These are phyloP conservation scores for Drosophila ambigua DNA, from an alignment of 1,140 invertebrate species.

Conservation along the genomic window DNA sequence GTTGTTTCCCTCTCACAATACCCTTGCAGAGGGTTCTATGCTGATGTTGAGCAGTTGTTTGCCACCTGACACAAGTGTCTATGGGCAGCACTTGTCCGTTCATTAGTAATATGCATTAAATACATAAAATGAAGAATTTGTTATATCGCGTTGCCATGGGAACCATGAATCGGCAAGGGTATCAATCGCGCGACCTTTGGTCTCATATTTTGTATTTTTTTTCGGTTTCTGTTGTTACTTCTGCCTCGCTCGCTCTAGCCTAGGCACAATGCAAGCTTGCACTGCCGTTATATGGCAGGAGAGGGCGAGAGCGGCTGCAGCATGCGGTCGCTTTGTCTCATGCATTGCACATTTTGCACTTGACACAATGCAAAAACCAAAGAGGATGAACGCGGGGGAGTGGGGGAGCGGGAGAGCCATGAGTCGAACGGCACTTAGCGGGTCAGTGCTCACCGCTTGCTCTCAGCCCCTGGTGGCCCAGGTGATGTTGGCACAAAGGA, in stretches of 20 bases:
- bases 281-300: neutral
- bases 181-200: neutral
- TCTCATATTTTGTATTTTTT: too few relatives aligned
- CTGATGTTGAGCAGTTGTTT: too few relatives aligned
- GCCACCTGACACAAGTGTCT: too few relatives aligned
- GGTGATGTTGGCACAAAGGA: constrained; percentile 59
- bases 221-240: neutral
- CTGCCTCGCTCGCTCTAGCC: constrained; percentile 22
- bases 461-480: neutral
- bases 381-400: neutral
- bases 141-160: too few relatives aligned
- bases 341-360: constrained; percentile 78
- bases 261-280: constrained; percentile 58
- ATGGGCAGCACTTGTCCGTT: too few relatives aligned
- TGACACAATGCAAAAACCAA: constrained; percentile 58
- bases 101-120: too few relatives aligned
- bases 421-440: constrained; percentile 69
- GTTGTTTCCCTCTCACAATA: constrained; percentile 22
- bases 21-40: neutral
- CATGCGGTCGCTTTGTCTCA: constrained; percentile 68
- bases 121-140: too few relatives aligned
- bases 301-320: neutral
- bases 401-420: constrained; percentile 4
- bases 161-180: too few relatives aligned
- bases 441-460: constrained; percentile 41